Base-by-base conservation (phyloP, 2,888 invertebrate genomes). In the Ophonus ardosiacus region DNA sequence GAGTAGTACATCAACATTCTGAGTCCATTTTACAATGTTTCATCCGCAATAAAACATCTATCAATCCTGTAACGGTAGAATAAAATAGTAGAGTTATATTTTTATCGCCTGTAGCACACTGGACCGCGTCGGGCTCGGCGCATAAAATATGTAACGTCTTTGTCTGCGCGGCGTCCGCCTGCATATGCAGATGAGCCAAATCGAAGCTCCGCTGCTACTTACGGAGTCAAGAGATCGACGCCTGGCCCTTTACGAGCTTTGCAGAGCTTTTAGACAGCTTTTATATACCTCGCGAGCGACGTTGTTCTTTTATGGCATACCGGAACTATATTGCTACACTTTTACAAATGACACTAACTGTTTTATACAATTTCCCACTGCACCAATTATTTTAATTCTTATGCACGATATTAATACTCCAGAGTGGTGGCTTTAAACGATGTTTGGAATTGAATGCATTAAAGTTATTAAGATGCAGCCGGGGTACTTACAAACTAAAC, bases 191-290 rank as follows among this genome's bases (percentile, higher is more conserved):
- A 81, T 81, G 81, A 68, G 68, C 18, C 68, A 68, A 71, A 81
- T 81, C 81, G 81, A 81, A 81, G 71, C 51, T 24, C 13, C 57
- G 56, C 43, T 31, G 81, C 57, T 38, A 71, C 81, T 81, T 65
- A 43, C 81, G 1, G 68, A 81, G 68, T 81, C 81, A 81, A 68
- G 71, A 81, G 68, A 81, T 81, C 81, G 81, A 71, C 71, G 68
- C 71, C 56, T 51, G 71, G 81, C 68, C 81, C 81, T 81, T 81
- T 81, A 81, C 81, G 81, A 86, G 86, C 86, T 83, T 84, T 84
- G 79, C 86, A 84, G 79, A 86, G 86, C 86, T 86, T 86, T 86
- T 86, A 86, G 86, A 68, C 71, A 80, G 86, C 86, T 86, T 86
- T 86, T 86, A 86, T 84, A 86, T 86, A 51, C 80, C 59, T 78